Percentiles rank a stretch among this genome's conserved stretches.
Evolutionary conservation across 2,797 vertebrate genomes (phyloP).

Genomic region (Cetoscarus ocellatus): DNA sequence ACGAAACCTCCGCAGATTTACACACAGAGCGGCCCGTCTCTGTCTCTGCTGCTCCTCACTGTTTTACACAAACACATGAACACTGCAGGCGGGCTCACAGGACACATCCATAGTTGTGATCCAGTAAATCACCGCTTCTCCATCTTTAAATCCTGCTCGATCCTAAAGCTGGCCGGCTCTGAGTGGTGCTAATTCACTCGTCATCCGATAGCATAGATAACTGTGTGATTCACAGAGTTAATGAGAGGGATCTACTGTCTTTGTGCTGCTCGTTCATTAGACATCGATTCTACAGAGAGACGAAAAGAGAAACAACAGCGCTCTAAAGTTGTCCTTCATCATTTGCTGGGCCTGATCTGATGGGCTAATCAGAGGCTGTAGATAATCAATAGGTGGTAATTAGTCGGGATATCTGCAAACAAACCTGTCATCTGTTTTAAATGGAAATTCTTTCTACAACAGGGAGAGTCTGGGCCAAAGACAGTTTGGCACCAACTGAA

Average conservation of each 20-base stretch:
- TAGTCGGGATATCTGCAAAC: slow-evolving; percentile 2
- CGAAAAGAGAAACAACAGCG: slow-evolving; percentile 11
- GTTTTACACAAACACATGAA: slow-evolving; percentile 19
- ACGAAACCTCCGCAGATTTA: slow-evolving; percentile 58
- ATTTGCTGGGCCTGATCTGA: slow-evolving; percentile 24
- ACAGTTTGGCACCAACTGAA: too few relatives aligned
- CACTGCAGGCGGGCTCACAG: slow-evolving; percentile 22
- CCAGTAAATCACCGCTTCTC: slow-evolving; percentile 47
- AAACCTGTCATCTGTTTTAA: neutral
- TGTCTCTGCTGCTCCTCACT: slow-evolving; percentile 21
- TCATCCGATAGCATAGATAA: slow-evolving; percentile 44
- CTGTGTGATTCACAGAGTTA: slow-evolving; percentile 41
- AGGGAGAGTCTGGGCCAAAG: neutral
- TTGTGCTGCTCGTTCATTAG: slow-evolving; percentile 40
- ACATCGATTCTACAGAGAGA: slow-evolving; percentile 42
- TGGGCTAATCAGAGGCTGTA: slow-evolving; percentile 13
- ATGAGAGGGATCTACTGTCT: slow-evolving; percentile 41
- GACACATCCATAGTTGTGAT: slow-evolving; percentile 9
- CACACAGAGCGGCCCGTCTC: slow-evolving; percentile 25
- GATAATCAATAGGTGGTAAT: slow-evolving; percentile 12
- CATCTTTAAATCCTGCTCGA: slow-evolving; percentile 52
- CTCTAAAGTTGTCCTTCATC: slow-evolving; percentile 13
- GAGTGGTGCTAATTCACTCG: slow-evolving; percentile 45
- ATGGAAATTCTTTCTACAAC: neutral
- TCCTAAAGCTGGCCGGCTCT: slow-evolving; percentile 23